Base-by-base conservation (phyloP, 30 jellyfish, hydroid and myxozoan genomes). In the Mastigias papua region DNA sequence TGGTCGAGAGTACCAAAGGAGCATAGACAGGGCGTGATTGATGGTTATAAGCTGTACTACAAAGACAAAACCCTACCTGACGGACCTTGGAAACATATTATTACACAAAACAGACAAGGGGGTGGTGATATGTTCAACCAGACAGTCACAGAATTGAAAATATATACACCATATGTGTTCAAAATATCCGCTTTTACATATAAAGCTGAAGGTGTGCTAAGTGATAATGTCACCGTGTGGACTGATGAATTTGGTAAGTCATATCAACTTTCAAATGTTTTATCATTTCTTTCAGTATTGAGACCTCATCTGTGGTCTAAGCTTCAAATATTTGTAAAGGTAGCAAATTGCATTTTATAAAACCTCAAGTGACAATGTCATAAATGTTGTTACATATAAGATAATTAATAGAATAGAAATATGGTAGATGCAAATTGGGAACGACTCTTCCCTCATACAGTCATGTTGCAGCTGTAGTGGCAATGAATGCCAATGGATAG, bases 211-310 rank as follows among this genome's bases (percentile, higher is more conserved):
- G 94, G 94, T 26, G 87, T 25, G 9, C 42, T 72, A 26, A 85
- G 94, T 48, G 78, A 85, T 10, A 27, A 73, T 34, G 35, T 85
- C 11, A 85, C 94, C 5, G 88, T 85, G 7, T 85, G 94, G 94
- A 85, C 94, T 5, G 94, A 85, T 63, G 94, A 85, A 11, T 85
- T 32, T 62, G 71, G 94, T 85, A 85, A 27, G 80, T 31, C 7
- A 42, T 42, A 42, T 42, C n/a, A n/a, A n/a, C n/a, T n/a, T n/a
- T n/a, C n/a, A n/a, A n/a, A n/a, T n/a, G n/a, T n/a, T n/a, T n/a
- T n/a, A n/a, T n/a, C n/a, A n/a, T n/a, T n/a, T n/a, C n/a, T n/a
- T n/a, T n/a, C n/a, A n/a, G n/a, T n/a, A n/a, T n/a, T n/a, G n/a
- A n/a, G n/a, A n/a, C n/a, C n/a, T n/a, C n/a, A n/a, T n/a, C n/a